Evolutionary conservation across 2,113 vertebrate species (phyloP).

Genomic region (Nothoprocta perdicaria): DNA sequence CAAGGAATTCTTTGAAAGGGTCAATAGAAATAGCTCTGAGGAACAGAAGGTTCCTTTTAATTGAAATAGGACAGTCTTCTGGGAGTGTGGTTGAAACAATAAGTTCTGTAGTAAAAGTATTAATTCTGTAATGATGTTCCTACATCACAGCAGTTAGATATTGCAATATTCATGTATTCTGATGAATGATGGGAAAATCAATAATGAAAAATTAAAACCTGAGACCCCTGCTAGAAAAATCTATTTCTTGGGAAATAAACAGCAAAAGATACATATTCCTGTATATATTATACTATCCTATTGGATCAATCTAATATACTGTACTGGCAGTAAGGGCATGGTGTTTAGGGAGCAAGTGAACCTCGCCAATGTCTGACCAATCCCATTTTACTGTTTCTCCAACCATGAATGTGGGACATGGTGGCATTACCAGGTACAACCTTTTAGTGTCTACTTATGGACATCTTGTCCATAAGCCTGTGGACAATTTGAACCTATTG

Average conservation of each 20-base stretch:
- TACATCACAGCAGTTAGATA: background rate
- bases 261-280: background rate
- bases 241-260: background rate
- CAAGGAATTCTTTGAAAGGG: background rate
- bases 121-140: constrained; percentile 1
- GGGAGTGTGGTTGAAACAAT: background rate
- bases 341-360: background rate
- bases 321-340: background rate
- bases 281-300: background rate
- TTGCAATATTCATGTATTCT: constrained; percentile 36
- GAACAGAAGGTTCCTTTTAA: background rate
- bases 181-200: background rate
- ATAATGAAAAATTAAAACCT: constrained; percentile 20
- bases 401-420: background rate
- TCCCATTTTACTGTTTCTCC: background rate
- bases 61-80: background rate
- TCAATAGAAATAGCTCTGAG: background rate
- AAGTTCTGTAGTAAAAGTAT: background rate
- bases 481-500: background rate
- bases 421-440: background rate
- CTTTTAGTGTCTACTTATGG: background rate
- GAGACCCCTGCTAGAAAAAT: background rate
- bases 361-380: background rate
- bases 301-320: no score
- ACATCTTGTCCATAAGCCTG: background rate